Percentiles rank a stretch among this genome's conserved stretches.
These are phyloP conservation scores for Anneissia japonica DNA, from an alignment of 35 echinoderm and acorn worm species.

Conservation along the genomic window DNA sequence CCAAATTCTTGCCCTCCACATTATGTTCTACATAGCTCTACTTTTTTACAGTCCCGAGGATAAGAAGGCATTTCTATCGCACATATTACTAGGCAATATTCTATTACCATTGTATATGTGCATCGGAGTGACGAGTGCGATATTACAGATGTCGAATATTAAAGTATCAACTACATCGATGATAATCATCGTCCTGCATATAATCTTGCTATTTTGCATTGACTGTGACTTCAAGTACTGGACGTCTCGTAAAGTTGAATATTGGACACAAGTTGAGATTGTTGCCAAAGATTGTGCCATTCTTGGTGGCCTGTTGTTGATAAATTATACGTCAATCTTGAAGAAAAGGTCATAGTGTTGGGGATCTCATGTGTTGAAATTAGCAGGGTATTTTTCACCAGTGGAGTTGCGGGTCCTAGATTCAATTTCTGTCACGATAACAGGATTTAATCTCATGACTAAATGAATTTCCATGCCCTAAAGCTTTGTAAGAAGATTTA, in stretches of 20 bases:
- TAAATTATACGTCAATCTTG: not conserved
- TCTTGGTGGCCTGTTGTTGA: not conserved
- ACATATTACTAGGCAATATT: not conserved
- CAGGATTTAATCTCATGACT: too few relatives aligned
- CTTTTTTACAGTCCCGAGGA: not conserved
- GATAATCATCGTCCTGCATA: not conserved
- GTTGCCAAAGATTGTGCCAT: not conserved
- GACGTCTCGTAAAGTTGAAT: not conserved
- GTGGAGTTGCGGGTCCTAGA: too few relatives aligned
- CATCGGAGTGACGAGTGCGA: not conserved
- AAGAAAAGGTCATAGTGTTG: not conserved
- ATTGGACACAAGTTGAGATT: not conserved
- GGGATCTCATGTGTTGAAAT: not conserved
- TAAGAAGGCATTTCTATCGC: not conserved
- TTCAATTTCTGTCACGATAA: too few relatives aligned
- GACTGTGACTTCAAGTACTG: not conserved
- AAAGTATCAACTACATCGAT: not conserved
- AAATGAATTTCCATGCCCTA: too few relatives aligned
- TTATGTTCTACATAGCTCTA: not conserved
- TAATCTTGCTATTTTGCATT: not conserved
- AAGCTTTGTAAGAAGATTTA: too few relatives aligned
- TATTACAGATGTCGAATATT: not conserved
- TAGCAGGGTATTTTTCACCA: too few relatives aligned
- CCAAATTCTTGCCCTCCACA: not conserved
- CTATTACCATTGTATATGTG: not conserved